Evolutionary conservation across 2,888 invertebrate genomes (phyloP).

Genomic region (Iphiclides podalirius): DNA sequence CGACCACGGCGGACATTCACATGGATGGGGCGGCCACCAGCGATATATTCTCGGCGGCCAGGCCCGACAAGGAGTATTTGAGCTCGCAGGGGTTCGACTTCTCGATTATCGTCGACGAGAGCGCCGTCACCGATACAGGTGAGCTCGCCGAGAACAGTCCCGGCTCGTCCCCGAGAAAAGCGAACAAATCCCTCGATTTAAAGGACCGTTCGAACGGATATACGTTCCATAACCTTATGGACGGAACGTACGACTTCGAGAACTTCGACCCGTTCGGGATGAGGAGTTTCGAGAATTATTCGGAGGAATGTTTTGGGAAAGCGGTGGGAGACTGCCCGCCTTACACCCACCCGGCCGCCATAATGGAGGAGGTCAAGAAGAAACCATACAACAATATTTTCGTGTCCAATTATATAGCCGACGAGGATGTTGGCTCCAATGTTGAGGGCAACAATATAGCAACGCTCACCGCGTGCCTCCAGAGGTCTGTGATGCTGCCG

Average conservation of each 20-base stretch:
- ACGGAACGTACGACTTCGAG: slow-evolving; percentile 69
- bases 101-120: slow-evolving; percentile 61
- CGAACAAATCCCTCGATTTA: slow-evolving; percentile 27
- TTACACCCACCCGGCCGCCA: slow-evolving; percentile 62
- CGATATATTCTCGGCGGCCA: slow-evolving; percentile 50
- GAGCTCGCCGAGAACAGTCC: slow-evolving; percentile 39
- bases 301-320: slow-evolving; percentile 48
- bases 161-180: slow-evolving; percentile 51
- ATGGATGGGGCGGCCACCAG: slow-evolving; percentile 53
- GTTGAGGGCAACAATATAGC: slow-evolving; percentile 65
- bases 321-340: slow-evolving; percentile 50
- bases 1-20: slow-evolving; percentile 71
- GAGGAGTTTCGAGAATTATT: slow-evolving; percentile 40
- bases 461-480: slow-evolving; percentile 80
- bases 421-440: slow-evolving; percentile 48
- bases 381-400: slow-evolving; percentile 66
- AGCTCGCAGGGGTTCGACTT: slow-evolving; percentile 65
- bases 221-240: slow-evolving; percentile 68
- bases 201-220: slow-evolving; percentile 38
- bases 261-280: slow-evolving; percentile 71
- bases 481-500: slow-evolving; percentile 84
- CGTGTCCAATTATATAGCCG: slow-evolving; percentile 42
- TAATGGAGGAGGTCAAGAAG: slow-evolving; percentile 67
- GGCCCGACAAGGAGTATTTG: slow-evolving; percentile 53
- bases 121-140: slow-evolving; percentile 35